Percentiles rank a stretch among this genome's conserved stretches.
Conservation (phyloP, 2,888 invertebrate species). For the Minunthozetes semirufus region DNA sequence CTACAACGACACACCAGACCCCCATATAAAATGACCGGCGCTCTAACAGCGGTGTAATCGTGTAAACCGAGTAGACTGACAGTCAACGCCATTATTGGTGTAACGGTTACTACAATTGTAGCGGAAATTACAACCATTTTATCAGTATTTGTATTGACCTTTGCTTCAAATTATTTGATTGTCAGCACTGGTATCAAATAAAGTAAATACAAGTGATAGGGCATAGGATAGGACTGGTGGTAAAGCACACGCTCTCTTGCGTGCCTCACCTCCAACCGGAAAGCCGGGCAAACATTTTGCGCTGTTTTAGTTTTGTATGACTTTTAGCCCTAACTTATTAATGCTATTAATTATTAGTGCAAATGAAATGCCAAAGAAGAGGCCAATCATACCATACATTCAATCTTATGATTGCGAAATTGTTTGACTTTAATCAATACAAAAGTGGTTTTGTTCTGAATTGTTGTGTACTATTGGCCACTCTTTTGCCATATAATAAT, state of each 20-base stretch:
- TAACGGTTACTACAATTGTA: conserved; percentile 15
- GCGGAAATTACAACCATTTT: conserved; percentile 31
- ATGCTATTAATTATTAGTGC: conserved; percentile 25
- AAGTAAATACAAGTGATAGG: not conserved
- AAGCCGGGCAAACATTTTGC: conserved; percentile 18
- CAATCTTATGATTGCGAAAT: not conserved
- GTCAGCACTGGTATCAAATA: conserved; percentile 3
- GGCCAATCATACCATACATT: not conserved
- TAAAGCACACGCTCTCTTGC: conserved; percentile 19
- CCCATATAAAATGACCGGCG: not conserved
- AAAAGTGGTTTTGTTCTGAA: not conserved
- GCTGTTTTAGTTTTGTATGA: conserved; percentile 18
- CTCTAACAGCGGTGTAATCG: not conserved
- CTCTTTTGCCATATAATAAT: not conserved
- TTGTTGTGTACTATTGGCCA: no score
- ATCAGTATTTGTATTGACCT: conserved; percentile 28
- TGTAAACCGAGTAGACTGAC: not conserved
- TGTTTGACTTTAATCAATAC: not conserved
- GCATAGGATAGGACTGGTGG: not conserved
- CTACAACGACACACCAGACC: not conserved
- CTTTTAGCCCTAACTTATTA: conserved; percentile 7
- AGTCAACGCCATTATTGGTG: conserved; percentile 4
- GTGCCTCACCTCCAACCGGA: conserved; percentile 14
- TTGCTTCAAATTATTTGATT: conserved; percentile 5
- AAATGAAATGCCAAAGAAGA: conserved; percentile 1